Conservation (phyloP, 2,888 invertebrate genomes). For the Drosophila maculinotata region DNA sequence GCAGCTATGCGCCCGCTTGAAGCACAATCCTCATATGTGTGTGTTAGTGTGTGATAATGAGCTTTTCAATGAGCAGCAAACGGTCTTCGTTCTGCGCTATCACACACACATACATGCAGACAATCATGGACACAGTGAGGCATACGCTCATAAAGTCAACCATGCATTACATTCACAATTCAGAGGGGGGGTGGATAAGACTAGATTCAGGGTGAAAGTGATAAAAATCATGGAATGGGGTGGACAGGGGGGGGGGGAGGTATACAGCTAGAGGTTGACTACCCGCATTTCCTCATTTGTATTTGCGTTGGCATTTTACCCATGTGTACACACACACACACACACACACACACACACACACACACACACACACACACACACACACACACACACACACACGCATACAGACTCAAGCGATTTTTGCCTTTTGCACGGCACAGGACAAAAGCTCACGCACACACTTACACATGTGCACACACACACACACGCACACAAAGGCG, state of each 20-base stretch:
- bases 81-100: slow-evolving; percentile 48
- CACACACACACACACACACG: slow-evolving; percentile 13
- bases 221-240: slow-evolving; percentile 20
- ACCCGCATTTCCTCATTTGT: slow-evolving; percentile 71
- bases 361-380: slow-evolving; percentile 22
- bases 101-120: slow-evolving; percentile 35
- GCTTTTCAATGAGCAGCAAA: slow-evolving; percentile 60
- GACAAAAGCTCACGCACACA: slow-evolving; percentile 39
- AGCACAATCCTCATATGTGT: slow-evolving; percentile 11
- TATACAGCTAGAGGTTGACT: slow-evolving; percentile 24
- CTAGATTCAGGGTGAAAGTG: slow-evolving; percentile 32
- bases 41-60: slow-evolving; percentile 52
- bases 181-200: background rate
- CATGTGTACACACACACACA: slow-evolving; percentile 32
- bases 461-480: slow-evolving; percentile 13
- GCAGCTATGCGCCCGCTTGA: slow-evolving; percentile 6
- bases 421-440: slow-evolving; percentile 30
- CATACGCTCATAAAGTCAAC: slow-evolving; percentile 37
- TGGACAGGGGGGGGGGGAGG: background rate
- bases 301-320: slow-evolving; percentile 66
- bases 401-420: background rate
- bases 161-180: slow-evolving; percentile 43
- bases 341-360: slow-evolving; percentile 14
- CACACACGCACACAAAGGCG: slow-evolving; percentile 28
- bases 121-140: slow-evolving; percentile 17